Evolutionary conservation across 2,888 invertebrate genomes (phyloP), one percentile per base, ranked within the genome.

Genomic region (Lasius platythorax): DNA sequence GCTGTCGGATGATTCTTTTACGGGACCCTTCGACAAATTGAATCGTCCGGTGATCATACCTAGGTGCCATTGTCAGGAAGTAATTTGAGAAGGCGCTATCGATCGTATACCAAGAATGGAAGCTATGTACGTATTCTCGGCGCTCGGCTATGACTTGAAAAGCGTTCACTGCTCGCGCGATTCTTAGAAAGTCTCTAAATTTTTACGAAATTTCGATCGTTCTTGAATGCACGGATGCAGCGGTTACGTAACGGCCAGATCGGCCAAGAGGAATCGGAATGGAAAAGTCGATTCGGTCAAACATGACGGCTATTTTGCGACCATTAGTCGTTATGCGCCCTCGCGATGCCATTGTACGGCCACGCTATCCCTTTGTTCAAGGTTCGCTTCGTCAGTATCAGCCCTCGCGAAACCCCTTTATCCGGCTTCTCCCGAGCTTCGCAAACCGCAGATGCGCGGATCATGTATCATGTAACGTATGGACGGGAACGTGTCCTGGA

Each of bases 21-120:
- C n/a, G 84, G 78, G 70, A 50, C 67, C 50, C 64, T 50, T 11
- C 64, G 63, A 81, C 75, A 79, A 88, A 89, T 85, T 82, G 87
- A 79, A 83, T 89, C 61, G 76, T 76, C 33, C 81, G 68, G 73
- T 76, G 89, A 88, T 82, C 83, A 75, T 87, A 67, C 50, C 30
- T 82, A 79, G 87, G 67, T 87, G 85, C 73, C 28, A 73, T 67
- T 76, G 88, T 83, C 82, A 73, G 85, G 61, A 89, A 81, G 85
- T 74, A 76, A 81, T 87, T 87, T 67, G 87, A 85, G 88, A 81
- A 89, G 82, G 83, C 46, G 23, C 53, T 83, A 87, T 88, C 87
- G 88, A 88, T 89, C 89, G 75, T 46, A 11, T 46, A 50, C n/a
- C 28, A 9, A 18, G 15, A 70, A 76, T 63, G 73, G 82, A 68